Base-by-base conservation (phyloP, 1,140 invertebrate genomes). In the Pseudomyrmex dendroicus region DNA sequence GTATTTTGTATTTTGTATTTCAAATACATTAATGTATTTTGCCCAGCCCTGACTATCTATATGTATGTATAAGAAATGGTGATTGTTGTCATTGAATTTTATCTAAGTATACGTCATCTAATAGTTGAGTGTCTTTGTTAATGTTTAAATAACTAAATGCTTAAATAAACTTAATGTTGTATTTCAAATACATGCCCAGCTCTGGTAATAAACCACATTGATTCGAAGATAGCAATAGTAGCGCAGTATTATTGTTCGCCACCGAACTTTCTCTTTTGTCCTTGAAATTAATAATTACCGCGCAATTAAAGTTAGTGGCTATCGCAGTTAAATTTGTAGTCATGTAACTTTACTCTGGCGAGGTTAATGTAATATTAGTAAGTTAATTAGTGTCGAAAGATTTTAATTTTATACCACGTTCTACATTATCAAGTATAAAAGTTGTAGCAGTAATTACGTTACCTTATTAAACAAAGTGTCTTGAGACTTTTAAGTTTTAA, bases 321-420 rank as follows among this genome's bases (percentile, higher is more conserved):
- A 56, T 67, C 1, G 44, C 12, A n/a, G 1, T 44, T 44, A 77
- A 67, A 67, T 9, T 54, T 54, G 13, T 56, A 77, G 44, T 35
- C 7, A 25, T 12, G n/a, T 20, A 52, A 76, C 15, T 63, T 2
- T 17, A 67, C 13, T 62, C 10, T 25, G 12, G 3, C 46, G 5
- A 76, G 56, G 3, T 56, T 67, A 62, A 50, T 63, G 63, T 20
- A 63, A 76, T 50, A 9, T 74, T 35, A 74, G 20, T 25, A 7
- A 70, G 13, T 2, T 15, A 56, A 61, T 73, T 9, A 17, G 4
- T 44, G 3, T 50, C 3, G 4, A 0, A 12, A 73, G 13, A 62
- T 50, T 50, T 48, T 8, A 35, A 74, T 52, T 63, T 74, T 3
- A 54, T 35, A 17, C 0, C 1, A 67, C 7, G n/a, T 25, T 63